phyloP scores from a whole-genome alignment of 2,113 vertebrate genomes.

The Bucco capensis region DNA sequence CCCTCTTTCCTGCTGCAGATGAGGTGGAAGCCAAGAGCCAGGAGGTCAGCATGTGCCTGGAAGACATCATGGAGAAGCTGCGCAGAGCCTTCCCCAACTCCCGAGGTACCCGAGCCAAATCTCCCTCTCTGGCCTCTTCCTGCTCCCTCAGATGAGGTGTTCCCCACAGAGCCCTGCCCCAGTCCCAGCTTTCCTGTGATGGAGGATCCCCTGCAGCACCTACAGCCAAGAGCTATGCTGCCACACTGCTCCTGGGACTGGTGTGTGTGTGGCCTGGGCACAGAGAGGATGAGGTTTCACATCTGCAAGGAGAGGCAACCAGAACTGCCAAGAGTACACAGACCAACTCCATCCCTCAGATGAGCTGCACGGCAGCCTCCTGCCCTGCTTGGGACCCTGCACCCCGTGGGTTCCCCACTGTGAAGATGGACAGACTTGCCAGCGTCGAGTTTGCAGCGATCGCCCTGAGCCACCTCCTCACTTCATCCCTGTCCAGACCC shows the following conservation, averaged over 20 bases:
- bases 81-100: constrained; percentile 89
- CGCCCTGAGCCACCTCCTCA: neutral
- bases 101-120: constrained; percentile 68
- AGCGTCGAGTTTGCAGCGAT: neutral
- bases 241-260: neutral
- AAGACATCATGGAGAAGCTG: constrained; percentile 97
- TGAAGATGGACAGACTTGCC: neutral
- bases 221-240: neutral
- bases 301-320: neutral
- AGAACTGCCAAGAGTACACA: neutral
- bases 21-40: constrained; percentile 84
- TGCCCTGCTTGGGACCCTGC: neutral
- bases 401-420: fast-evolving
- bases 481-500: neutral
- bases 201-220: neutral
- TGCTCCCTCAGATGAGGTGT: constrained; percentile 35
- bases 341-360: neutral
- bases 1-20: constrained; percentile 68
- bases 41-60: constrained; percentile 90
- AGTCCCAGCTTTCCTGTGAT: neutral
- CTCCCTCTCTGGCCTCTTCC: constrained; percentile 55
- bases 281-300: neutral
- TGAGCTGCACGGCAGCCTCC: neutral
- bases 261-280: neutral
- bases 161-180: neutral